Evolutionary conservation across 1,140 invertebrate genomes (phyloP).

Genomic region (Streblospio benedicti): DNA sequence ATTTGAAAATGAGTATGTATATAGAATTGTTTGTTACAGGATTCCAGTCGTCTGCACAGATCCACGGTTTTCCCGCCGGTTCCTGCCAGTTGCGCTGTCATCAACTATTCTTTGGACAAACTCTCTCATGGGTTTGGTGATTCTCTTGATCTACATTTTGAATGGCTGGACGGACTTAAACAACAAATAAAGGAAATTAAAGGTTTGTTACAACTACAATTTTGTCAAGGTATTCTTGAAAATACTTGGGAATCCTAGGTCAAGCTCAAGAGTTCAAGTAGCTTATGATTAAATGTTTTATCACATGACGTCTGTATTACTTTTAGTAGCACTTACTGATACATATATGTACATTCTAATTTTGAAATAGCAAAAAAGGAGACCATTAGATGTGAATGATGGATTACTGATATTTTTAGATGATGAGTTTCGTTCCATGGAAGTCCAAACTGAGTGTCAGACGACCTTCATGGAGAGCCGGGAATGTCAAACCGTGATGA

Average conservation of each 20-base stretch:
- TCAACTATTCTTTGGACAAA: neutral
- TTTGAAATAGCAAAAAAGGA: neutral
- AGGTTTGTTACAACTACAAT: neutral
- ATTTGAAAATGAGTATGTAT: neutral
- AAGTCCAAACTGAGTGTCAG: neutral
- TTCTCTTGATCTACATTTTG: neutral
- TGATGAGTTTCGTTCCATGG: neutral
- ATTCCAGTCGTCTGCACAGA: neutral
- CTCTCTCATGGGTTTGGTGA: neutral
- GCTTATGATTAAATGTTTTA: neutral
- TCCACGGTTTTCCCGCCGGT: neutral
- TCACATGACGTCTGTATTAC: neutral
- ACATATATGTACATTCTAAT: neutral
- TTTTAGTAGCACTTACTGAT: neutral
- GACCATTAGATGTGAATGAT: neutral
- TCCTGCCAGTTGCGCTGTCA: neutral
- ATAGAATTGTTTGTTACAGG: neutral
- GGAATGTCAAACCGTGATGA: neutral
- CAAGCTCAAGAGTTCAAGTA: neutral
- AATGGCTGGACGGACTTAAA: neutral
- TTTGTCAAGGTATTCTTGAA: neutral
- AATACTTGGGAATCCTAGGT: neutral
- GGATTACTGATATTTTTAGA: neutral
- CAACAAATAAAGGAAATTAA: neutral
- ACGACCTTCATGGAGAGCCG: neutral